Evolutionary conservation across 1,140 invertebrate genomes (phyloP), one percentile per base, ranked within the genome.

Genomic region (Pemphigus obesinymphae): DNA sequence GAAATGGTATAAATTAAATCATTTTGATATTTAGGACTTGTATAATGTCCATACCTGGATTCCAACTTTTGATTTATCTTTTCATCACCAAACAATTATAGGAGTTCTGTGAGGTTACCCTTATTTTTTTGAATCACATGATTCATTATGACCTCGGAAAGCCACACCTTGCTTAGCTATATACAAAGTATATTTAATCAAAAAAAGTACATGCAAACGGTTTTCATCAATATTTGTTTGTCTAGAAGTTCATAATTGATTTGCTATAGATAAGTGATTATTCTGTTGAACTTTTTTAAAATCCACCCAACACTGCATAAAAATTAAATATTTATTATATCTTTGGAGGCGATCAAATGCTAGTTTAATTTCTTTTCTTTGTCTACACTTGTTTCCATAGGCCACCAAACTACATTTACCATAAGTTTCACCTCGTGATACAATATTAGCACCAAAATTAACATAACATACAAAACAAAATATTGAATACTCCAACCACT

Each of bases 381-480:
- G 40, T 40, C 40, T 68, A 40, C 63, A 68, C 11, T 37, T 68
- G 40, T 37, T 20, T 20, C 63, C 63, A 68, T 68, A 29, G 20
- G 37, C 17, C 10, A 68, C 63, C 37, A 68, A 68, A 68, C 31
- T 37, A 23, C 13, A 68, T 17, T 68, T 68, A 40, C 34, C 37
- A 68, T 17, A 68, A 10, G 26, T 20, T n/a, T 68, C 63, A 37
- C 20, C 63, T 68, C 17, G 63, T 40, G 34, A 5, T n/a, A 10
- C 5, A 37, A 68, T 68, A 40, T 37, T 37, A 37, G 63, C 63
- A 2, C 6, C 34, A 68, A 68, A 68, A 68, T 68, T 40, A 3
- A 8, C 50, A 78, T 50, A 83, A 50, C 83, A 68, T 43, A 84
- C 82, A 84, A 84, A 83, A 82, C 78, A 82, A 34, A 31, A 31